A percentile compares a stretch with the other conserved stretches of the same genome.
Conservation (phyloP, 2,113 vertebrate genomes). For the Cinclus cinclus region DNA sequence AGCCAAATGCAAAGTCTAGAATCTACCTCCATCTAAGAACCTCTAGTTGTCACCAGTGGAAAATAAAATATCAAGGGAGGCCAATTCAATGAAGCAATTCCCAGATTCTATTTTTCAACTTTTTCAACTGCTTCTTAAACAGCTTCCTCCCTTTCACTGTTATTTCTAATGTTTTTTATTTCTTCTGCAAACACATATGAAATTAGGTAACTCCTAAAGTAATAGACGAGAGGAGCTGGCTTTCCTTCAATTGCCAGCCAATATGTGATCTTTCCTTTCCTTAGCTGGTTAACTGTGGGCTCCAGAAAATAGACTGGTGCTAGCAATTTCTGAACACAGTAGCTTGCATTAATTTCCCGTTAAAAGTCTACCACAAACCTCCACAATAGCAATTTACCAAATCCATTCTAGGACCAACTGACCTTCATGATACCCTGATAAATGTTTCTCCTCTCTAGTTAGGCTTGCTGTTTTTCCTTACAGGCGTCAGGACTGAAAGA, state of each 20-base stretch:
- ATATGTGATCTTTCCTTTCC: background rate
- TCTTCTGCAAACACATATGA: background rate
- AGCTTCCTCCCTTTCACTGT: background rate
- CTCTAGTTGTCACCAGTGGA: background rate
- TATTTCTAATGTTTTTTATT: background rate
- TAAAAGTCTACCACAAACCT: background rate
- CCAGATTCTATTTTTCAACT: background rate
- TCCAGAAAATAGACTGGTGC: background rate
- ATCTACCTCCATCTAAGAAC: background rate
- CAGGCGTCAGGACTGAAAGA: background rate
- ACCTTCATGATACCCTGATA: background rate
- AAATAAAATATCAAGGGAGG: background rate
- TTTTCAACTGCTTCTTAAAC: background rate
- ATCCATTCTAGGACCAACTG: background rate
- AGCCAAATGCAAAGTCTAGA: background rate
- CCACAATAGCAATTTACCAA: background rate
- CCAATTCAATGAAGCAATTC: background rate
- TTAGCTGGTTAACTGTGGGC: background rate
- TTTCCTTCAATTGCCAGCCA: background rate
- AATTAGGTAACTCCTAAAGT: background rate
- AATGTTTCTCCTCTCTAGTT: background rate
- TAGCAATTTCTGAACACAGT: background rate
- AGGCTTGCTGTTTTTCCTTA: background rate
- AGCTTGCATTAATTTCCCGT: background rate
- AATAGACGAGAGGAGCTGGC: background rate